These are phyloP conservation scores for Tenthredo mesomela DNA, from an alignment of 2,888 invertebrate species.

Conservation along the genomic window DNA sequence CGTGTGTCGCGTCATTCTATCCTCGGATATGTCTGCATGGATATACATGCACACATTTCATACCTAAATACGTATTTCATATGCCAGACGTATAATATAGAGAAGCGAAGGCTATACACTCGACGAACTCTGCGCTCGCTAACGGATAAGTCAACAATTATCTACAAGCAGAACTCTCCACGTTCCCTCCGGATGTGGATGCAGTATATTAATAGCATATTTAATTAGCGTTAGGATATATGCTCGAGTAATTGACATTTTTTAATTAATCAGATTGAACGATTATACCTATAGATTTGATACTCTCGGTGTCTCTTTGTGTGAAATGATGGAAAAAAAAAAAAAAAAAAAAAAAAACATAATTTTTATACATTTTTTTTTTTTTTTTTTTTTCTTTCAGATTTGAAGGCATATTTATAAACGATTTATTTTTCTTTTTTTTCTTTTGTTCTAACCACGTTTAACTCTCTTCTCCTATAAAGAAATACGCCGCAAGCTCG, in stretches of 20 bases:
- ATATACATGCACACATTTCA: background rate
- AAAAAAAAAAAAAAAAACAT: background rate
- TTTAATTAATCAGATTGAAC: background rate
- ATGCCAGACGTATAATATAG: background rate
- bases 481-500: background rate
- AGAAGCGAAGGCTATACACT: background rate
- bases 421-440: too few relatives aligned
- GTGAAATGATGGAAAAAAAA: background rate
- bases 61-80: background rate
- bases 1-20: constrained; percentile 50
- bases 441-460: background rate
- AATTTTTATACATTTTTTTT: background rate
- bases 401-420: background rate
- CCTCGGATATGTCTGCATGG: constrained; percentile 30
- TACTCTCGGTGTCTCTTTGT: background rate
- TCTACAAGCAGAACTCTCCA: background rate
- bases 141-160: constrained; percentile 50
- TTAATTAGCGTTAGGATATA: background rate
- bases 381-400: background rate
- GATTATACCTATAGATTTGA: background rate
- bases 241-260: background rate
- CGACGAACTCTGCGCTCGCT: constrained; percentile 29
- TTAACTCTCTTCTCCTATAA: background rate
- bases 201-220: constrained; percentile 14
- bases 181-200: constrained; percentile 33